These are phyloP conservation scores for Cercopithecus mona DNA, from an alignment of 2,113 vertebrate genomes.

Conservation along the genomic window DNA sequence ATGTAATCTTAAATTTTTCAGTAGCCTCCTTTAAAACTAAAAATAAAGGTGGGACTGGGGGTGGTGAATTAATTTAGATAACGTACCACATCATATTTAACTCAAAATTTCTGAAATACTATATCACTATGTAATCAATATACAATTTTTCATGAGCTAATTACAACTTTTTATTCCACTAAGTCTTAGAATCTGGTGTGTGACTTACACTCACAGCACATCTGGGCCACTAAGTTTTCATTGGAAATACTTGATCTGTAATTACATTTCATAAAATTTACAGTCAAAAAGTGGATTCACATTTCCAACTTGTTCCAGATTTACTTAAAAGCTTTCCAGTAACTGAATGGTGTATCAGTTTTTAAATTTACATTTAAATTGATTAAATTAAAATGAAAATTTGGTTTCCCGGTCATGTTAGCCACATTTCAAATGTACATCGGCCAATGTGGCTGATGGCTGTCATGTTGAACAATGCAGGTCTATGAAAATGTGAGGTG, in stretches of 20 bases:
- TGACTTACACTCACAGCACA: not conserved
- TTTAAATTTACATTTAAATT: not conserved
- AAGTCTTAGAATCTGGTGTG: not conserved
- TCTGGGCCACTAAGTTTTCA: constrained; percentile 14
- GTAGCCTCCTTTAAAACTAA: not conserved
- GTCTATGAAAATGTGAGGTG: not conserved
- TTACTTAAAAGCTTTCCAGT: not conserved
- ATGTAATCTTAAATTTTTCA: not conserved
- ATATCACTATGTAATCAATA: not conserved
- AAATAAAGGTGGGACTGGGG: not conserved
- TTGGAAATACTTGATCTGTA: not conserved
- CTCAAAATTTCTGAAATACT: not conserved
- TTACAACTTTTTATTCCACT: not conserved
- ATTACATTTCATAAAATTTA: constrained; percentile 32
- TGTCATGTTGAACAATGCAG: not conserved
- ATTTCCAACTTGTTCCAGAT: not conserved
- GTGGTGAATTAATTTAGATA: not conserved
- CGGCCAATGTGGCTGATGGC: not conserved
- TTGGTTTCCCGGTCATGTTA: not conserved
- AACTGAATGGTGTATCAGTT: not conserved
- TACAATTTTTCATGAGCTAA: constrained; percentile 3
- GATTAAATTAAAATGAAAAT: constrained; percentile 7
- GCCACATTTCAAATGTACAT: not conserved
- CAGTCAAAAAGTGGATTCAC: not conserved
- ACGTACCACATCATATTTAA: not conserved